Conservation (phyloP, 2,113 vertebrate genomes). For the Ranitomeya variabilis region DNA sequence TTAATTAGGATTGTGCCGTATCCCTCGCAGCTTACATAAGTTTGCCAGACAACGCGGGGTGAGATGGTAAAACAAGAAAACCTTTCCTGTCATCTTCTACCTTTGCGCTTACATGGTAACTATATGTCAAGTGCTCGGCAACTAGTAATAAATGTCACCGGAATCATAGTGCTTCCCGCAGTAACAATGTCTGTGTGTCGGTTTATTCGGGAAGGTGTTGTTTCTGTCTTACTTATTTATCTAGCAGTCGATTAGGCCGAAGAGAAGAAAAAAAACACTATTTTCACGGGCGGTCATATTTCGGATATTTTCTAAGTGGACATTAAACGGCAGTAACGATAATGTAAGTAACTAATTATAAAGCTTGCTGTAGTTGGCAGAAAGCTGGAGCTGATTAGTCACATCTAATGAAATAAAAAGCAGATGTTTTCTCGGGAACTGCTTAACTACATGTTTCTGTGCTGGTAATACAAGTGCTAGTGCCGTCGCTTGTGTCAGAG, state of each 20-base stretch:
- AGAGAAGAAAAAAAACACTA: background rate
- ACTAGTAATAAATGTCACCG: background rate
- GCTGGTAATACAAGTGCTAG: constrained; percentile 39
- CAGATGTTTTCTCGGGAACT: constrained; percentile 52
- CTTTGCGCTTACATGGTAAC: background rate
- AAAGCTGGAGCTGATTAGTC: constrained; percentile 43
- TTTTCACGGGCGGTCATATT: constrained; percentile 1
- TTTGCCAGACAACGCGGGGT: constrained; percentile 11
- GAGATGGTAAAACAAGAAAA: background rate
- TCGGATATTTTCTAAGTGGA: constrained; percentile 15
- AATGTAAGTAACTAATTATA: constrained; percentile 69
- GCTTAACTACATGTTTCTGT: constrained; percentile 56
- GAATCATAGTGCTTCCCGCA: background rate
- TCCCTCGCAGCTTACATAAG: constrained; percentile 10
- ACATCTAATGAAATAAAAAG: constrained; percentile 57
- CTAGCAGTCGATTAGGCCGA: background rate
- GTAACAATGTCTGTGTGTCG: constrained; percentile 1
- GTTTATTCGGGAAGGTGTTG: background rate
- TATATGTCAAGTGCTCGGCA: constrained; percentile 56
- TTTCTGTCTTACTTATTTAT: constrained; percentile 3
- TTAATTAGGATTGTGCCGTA: constrained; percentile 32
- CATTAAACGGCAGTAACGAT: constrained; percentile 62
- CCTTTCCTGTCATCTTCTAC: background rate
- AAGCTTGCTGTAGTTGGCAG: constrained; percentile 63
- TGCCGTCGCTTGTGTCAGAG: constrained; percentile 53